Base-by-base conservation (phyloP, 2,113 vertebrate species). In the Alectura lathami region DNA sequence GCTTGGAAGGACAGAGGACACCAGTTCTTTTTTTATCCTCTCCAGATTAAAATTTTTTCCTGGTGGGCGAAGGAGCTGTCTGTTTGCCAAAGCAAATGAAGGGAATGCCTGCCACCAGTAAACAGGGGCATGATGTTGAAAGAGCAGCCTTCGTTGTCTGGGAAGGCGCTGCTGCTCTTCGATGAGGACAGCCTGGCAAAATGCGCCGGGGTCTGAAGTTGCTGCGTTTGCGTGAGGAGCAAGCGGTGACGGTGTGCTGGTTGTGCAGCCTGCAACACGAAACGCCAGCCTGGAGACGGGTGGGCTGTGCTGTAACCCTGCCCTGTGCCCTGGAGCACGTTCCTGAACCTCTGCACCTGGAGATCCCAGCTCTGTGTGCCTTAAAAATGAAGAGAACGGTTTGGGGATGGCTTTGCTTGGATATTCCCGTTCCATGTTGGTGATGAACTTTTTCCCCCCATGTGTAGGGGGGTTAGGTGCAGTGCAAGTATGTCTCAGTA, bases 381-480 rank as follows among this genome's bases (percentile, higher is more conserved):
- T 22, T 64, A 32, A 29, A 42, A 64, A 43, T 13, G 6, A 32
- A 43, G 63, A 21, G 30, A 42, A 43, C 43, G 12, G 20, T 22
- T 42, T 22, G 21, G 29, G 29, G 63, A 30, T 64, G 62, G 17
- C 43, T 64, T 42, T 40, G 14, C 51, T 53, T 27, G 12, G 38
- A 21, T 72, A 32, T 36, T 40, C 48, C 17, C 50, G 11, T 40
- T 72, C 29, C 34, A 21, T 40, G 40, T 54, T 30, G 23, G 30
- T 23, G 40, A 54, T 32, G 23, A 29, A 38, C 26, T 38, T n/a
- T 16, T 54, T 30, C 47, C 21, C 10, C 24, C n/a, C 21, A 5
- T 9, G 6, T 15, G 13, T 17, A n/a, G n/a, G 6, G 6, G 13
- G 2, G 1, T n/a, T 7, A 26, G 53, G 17, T 26, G 47, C 60